Evolutionary conservation across 2,797 vertebrate genomes (phyloP), one percentile per base, ranked within the genome.

Genomic region (Acanthurus tractus): DNA sequence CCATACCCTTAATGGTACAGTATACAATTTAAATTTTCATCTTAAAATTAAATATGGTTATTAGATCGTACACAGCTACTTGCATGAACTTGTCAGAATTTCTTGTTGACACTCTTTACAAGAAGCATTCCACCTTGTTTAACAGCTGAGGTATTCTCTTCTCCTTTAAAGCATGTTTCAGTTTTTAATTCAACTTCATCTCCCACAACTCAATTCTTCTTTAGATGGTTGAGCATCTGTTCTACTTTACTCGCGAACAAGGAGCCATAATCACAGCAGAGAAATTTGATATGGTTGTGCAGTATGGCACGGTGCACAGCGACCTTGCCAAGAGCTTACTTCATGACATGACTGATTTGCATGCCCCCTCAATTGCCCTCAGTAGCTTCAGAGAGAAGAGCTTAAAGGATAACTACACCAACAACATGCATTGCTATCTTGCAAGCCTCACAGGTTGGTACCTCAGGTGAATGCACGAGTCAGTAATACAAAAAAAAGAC

Each of bases 401-500:
- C 86, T 94, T 95, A 68, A 95, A 94, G 81, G 96, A 96, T 79
- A 91, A 93, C 66, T 96, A 96, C 76, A 90, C 85, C 57, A 85
- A 90, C 23, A 88, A 94, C 45, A 82, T 97, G 85, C 95, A 97
- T 78, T 93, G 91, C 72, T 96, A 94, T 85, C 88, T 96, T 50
- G 89, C 93, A 46, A 86, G 83, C 38, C 92, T 97, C 57, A 97
- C 96, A 89, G 97, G 97, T 98, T 67, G 36, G 86, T 79, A 29
- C 34, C 14, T 40, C 1, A 3, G 17, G 8, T 4, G 3, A 29
- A 2, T 29, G 25, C 25, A 29, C 25, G 25, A 29, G 25, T 29
- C 25, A 29, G 25, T 29, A 29, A 29, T 29, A 4, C 3, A 29
- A 29, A 29, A 29, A 4, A 29, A 29, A 29, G 25, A 29, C 25